Percentiles rank a stretch among this genome's conserved stretches.
Conservation (phyloP, 1,140 invertebrate species). For the Drosophila nigromelanica region DNA sequence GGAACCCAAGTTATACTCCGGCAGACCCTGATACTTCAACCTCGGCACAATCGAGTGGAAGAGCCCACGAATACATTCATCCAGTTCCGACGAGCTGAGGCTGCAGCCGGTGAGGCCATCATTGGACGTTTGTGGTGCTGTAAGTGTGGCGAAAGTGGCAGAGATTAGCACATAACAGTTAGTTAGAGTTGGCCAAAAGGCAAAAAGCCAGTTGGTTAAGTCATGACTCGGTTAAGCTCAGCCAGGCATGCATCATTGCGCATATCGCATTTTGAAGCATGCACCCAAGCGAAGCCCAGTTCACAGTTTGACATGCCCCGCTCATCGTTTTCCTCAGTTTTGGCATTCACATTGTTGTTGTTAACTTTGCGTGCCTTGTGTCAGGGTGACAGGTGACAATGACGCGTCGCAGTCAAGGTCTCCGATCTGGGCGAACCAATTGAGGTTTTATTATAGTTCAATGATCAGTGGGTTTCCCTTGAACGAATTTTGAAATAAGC, state of each 20-base stretch:
- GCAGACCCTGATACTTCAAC: slow-evolving; percentile 54
- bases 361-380: slow-evolving; percentile 36
- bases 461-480: slow-evolving; percentile 3
- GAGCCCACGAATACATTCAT: slow-evolving; percentile 72
- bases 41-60: slow-evolving; percentile 60
- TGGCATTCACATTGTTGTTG: slow-evolving; percentile 39
- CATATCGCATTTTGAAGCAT: slow-evolving; percentile 37
- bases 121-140: slow-evolving; percentile 33
- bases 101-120: slow-evolving; percentile 45
- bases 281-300: slow-evolving; percentile 46
- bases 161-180: slow-evolving; percentile 45
- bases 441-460: background rate
- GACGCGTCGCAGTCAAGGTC: slow-evolving; percentile 42
- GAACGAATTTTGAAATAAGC: background rate
- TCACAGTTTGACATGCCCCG: slow-evolving; percentile 41
- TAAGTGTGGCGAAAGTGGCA: slow-evolving; percentile 58
- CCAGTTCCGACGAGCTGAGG: slow-evolving; percentile 58
- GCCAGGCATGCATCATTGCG: slow-evolving; percentile 53
- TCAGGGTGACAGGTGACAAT: slow-evolving; percentile 57
- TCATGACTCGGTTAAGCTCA: slow-evolving; percentile 51
- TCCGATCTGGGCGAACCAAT: background rate
- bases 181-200: slow-evolving; percentile 7
- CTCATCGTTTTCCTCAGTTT: slow-evolving; percentile 20
- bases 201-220: slow-evolving; percentile 38
- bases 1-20: slow-evolving; percentile 62